Base-by-base conservation (phyloP, 2,888 invertebrate species). In the Euzophera pinguis region DNA sequence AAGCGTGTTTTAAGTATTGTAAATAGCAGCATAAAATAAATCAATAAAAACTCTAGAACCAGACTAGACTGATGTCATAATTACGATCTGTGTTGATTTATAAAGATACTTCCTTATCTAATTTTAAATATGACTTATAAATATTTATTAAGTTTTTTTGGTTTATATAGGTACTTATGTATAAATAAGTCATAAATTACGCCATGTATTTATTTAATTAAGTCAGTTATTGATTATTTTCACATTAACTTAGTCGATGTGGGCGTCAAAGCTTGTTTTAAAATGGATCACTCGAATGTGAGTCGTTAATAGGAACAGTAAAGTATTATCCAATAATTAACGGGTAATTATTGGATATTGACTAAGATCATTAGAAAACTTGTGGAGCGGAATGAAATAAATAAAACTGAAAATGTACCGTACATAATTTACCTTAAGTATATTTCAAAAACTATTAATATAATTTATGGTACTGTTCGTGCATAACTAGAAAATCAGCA, bases 141-240 rank as follows among this genome's bases (percentile, higher is more conserved):
- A 58, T 64, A 64, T 69, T 65, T 47, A 22, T 13, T 2, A 22
- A 22, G 22, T 22, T 13, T 13, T 13, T 13, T 4, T 13, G 1
- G 2, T 38, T 38, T 13, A 14, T 29, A 5, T 22, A 22, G 3
- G 2, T 13, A 13, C 5, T 32, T 66, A 68, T 67, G 63, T 58
- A 49, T 49, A 59, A 37, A 35, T 57, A 32, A 48, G 52, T 54
- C 48, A 56, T 59, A 56, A 69, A 67, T 63, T 62, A 60, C 66
- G 65, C n/a, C 63, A 73, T 69, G 63, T 69, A 72, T 71, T 75
- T 75, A 72, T 71, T 79, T 77, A 76, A 78, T 75, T 73, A 71
- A 75, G 75, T 74, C 76, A 69, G 73, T 16, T 73, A 78, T 73
- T 71, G 72, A 70, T 75, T 75, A 72, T 69, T 12, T 49, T 29